Evolutionary conservation across 2,113 vertebrate genomes (phyloP), one percentile per base, ranked within the genome.

Genomic region (Megaceryle torquata): DNA sequence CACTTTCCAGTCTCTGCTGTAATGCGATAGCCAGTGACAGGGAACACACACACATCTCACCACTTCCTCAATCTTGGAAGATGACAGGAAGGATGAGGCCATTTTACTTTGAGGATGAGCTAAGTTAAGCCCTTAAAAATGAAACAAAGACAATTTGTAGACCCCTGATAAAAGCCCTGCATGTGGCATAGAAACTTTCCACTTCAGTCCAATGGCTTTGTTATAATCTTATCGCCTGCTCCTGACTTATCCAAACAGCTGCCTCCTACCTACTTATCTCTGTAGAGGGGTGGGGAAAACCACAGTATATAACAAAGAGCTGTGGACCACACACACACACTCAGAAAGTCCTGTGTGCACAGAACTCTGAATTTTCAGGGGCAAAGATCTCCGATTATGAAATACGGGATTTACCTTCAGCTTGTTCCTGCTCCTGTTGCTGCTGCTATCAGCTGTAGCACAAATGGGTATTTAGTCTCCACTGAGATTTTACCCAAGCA

Each of bases 51-150:
- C 25, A 12, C 43, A 59, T 75, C 67, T 88, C 69, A 43, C 64
- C 89, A 44, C 94, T 95, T 22, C 53, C 88, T 94, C 51, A 43
- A 15, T 87, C 88, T 96, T 53, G 7, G 85, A 96, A 91, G 91
- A 96, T 86, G 95, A 96, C 88, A 92, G 53, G 65, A 91, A 95
- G 67, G 69, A 92, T 4, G 26, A 86, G 53, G 69, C 29, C 74
- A 22, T 94, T 94, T 86, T 88, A 63, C 90, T 91, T 88, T 92
- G 84, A 94, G 94, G 91, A 96, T 87, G 69, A 96, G 59, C 81
- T 89, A 65, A 83, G 51, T 92, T 84, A 92, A 93, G 72, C 80
- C 44, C 80, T 93, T 94, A 68, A 92, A 37, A 95, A 83, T 22
- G 39, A 92, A 91, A 91, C 82, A 93, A 96, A 83, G 35, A 46